Evolutionary conservation across 1,140 invertebrate genomes (phyloP).

Genomic region (Aleiodes sp.): DNA sequence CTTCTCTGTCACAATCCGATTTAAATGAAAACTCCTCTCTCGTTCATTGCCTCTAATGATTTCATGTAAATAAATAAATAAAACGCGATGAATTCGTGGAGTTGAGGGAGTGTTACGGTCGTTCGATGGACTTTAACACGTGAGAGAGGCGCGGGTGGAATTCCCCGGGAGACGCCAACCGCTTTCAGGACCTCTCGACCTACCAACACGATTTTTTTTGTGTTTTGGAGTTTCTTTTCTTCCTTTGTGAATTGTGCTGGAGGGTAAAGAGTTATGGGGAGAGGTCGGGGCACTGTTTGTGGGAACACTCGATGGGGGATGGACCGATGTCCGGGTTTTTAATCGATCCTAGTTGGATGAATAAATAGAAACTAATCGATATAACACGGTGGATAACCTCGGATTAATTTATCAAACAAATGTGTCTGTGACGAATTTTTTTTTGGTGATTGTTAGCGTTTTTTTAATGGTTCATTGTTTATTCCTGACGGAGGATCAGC

Average conservation of each 20-base stretch:
- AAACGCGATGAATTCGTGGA: no score
- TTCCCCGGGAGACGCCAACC: constrained; percentile 5
- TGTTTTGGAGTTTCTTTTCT: neutral
- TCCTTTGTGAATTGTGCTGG: neutral
- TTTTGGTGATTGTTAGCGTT: no score
- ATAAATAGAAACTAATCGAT: neutral
- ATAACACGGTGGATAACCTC: neutral
- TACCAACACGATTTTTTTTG: neutral
- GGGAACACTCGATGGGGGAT: neutral
- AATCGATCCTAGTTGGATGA: neutral
- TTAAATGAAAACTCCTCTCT: neutral
- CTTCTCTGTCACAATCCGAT: neutral
- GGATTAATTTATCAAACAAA: neutral
- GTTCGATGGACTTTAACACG: no score
- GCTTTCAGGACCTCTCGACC: neutral
- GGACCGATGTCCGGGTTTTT: constrained; percentile 1
- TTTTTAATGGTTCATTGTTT: no score
- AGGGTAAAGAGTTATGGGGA: neutral
- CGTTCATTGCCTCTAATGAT: neutral
- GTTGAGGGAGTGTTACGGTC: no score
- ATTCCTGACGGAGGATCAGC: no score
- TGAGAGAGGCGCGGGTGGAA: no score
- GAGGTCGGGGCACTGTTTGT: neutral
- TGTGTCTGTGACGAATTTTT: neutral
- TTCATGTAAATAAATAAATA: neutral